Conservation (phyloP, 2,113 vertebrate species). For the Myotis yumanensis region DNA sequence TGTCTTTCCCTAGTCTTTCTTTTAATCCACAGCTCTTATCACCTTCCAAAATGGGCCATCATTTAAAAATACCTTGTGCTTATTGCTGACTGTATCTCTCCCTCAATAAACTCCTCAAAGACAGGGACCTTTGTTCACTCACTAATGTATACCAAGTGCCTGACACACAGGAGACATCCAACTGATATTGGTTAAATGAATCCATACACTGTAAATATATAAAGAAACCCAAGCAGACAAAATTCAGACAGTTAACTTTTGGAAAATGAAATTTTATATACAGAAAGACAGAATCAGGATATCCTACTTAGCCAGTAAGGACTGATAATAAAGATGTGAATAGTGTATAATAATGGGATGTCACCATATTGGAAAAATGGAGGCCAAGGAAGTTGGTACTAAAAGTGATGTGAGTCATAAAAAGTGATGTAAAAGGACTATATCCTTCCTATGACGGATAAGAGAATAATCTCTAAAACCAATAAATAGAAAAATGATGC, state of each 20-base stretch:
- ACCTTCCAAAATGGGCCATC: neutral
- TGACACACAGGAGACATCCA: accelerated
- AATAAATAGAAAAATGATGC: neutral
- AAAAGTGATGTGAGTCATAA: too few species aligned
- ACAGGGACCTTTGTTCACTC: neutral
- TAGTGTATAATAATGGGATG: accelerated
- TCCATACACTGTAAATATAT: accelerated
- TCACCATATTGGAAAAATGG: neutral
- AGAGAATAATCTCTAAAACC: too few species aligned
- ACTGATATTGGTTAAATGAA: too few species aligned
- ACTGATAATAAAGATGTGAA: neutral
- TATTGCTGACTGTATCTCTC: neutral
- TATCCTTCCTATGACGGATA: accelerated
- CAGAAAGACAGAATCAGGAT: neutral
- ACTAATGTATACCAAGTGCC: too few species aligned
- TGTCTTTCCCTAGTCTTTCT: neutral
- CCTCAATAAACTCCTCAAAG: too few species aligned
- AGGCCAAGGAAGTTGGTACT: accelerated
- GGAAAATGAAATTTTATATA: neutral
- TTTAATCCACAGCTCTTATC: neutral
- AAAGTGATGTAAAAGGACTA: too few species aligned
- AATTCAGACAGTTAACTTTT: neutral
- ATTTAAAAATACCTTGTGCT: neutral
- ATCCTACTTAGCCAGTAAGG: neutral
- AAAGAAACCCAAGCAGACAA: neutral